A percentile compares a stretch with the other conserved stretches of the same genome.
These are phyloP conservation scores for Hybognathus amarus DNA, from an alignment of 2,797 vertebrate genomes.

Conservation along the genomic window DNA sequence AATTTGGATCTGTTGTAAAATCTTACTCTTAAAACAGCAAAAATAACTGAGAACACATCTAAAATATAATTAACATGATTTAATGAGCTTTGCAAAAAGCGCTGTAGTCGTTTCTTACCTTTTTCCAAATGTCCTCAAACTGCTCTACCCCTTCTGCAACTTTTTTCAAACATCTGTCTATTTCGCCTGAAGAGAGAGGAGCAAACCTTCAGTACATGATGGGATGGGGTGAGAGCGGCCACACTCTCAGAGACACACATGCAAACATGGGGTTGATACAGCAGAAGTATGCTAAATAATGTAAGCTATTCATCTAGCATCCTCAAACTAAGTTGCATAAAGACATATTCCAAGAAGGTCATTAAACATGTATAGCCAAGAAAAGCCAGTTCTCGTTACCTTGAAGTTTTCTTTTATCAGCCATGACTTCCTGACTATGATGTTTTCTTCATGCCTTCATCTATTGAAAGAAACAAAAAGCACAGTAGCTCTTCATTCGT, in stretches of 20 bases:
- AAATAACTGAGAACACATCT: background rate
- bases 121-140: slow-evolving; percentile 98
- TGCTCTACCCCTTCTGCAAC: slow-evolving; percentile 95
- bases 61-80: background rate
- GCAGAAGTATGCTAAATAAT: background rate
- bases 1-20: background rate
- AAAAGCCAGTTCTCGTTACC: slow-evolving; percentile 68
- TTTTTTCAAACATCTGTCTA: slow-evolving; percentile 98
- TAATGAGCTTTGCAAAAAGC: background rate
- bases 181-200: slow-evolving; percentile 81
- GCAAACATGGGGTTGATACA: background rate
- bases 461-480: slow-evolving; percentile 64
- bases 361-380: background rate
- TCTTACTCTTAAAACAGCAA: background rate
- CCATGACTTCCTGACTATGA: slow-evolving; percentile 90
- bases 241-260: background rate
- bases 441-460: slow-evolving; percentile 92
- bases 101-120: slow-evolving; percentile 74
- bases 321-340: background rate
- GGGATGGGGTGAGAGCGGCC: background rate
- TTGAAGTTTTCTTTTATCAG: slow-evolving; percentile 97
- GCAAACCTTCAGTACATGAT: background rate
- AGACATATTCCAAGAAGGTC: background rate
- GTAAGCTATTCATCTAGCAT: background rate
- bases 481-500: background rate